These are phyloP conservation scores for Eurystomus gularis DNA, from an alignment of 2,113 vertebrate species.

Conservation along the genomic window DNA sequence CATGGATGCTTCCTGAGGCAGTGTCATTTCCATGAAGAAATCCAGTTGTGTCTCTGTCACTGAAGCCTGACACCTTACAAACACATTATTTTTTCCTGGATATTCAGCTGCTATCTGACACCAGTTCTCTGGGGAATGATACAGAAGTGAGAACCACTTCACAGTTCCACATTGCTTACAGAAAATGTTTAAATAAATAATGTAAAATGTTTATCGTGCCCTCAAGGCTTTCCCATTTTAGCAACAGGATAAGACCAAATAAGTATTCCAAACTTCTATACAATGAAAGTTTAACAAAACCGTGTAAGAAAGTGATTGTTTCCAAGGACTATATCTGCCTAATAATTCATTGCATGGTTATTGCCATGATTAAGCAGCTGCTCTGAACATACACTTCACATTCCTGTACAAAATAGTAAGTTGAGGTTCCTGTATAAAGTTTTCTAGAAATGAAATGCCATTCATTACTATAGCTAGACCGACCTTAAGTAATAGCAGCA, in stretches of 20 bases:
- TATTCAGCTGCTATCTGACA: constrained; percentile 17
- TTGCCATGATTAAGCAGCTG: neutral
- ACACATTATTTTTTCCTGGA: constrained; percentile 51
- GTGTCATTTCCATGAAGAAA: constrained; percentile 4
- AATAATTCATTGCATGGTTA: neutral
- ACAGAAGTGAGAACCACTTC: constrained; percentile 34
- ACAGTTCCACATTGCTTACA: neutral
- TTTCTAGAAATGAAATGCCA: neutral
- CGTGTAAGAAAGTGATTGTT: neutral
- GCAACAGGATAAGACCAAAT: neutral
- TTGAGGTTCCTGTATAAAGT: neutral
- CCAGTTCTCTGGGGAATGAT: neutral
- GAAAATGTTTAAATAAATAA: neutral
- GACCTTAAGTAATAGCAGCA: neutral
- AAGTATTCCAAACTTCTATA: neutral
- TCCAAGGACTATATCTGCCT: neutral
- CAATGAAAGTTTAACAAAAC: neutral
- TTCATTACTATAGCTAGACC: neutral
- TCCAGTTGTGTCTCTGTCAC: constrained; percentile 23
- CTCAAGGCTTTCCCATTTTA: neutral
- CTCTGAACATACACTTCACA: neutral
- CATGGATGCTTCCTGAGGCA: constrained; percentile 69
- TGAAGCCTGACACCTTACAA: neutral
- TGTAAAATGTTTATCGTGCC: neutral
- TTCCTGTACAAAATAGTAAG: neutral